phyloP scores from a whole-genome alignment of 92 coral and sea anemone genomes.

The Umimayanthus chanpuru region DNA sequence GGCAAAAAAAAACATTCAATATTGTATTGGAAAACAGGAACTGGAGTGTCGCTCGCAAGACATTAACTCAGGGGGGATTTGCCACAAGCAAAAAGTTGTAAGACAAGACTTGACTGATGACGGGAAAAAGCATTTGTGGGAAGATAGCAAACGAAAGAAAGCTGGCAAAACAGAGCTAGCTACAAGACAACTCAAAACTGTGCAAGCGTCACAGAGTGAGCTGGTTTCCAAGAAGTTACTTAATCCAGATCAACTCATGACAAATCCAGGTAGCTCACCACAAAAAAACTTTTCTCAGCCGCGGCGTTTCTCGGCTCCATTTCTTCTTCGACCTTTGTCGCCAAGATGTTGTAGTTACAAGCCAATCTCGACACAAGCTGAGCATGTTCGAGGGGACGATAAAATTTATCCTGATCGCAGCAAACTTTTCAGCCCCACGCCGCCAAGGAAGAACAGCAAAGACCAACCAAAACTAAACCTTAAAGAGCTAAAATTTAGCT shows the following conservation, averaged over 20 bases:
- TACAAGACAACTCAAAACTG: background rate
- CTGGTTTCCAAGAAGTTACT: background rate
- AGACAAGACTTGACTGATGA: background rate
- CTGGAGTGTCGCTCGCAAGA: background rate
- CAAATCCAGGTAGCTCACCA: background rate
- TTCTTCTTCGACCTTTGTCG: conserved; percentile 15
- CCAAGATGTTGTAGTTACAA: conserved; percentile 9
- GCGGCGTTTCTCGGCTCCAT: conserved; percentile 28
- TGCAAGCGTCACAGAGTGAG: background rate
- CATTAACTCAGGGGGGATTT: background rate
- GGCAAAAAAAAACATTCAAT: background rate
- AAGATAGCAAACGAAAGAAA: background rate
- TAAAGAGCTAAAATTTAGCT: background rate
- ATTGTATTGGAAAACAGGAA: background rate
- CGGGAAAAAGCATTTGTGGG: background rate
- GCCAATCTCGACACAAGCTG: background rate
- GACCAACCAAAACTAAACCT: background rate
- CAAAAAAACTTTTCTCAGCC: background rate
- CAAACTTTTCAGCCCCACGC: conserved; percentile 35
- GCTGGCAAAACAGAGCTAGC: background rate
- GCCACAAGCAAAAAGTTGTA: background rate
- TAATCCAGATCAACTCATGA: background rate
- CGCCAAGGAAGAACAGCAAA: conserved; percentile 1
- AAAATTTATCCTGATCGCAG: conserved; percentile 16
- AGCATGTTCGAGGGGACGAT: background rate